Percentiles rank a stretch among this genome's conserved stretches.
These are phyloP conservation scores for Vimba vimba DNA, from an alignment of 2,113 vertebrate genomes.

Conservation along the genomic window DNA sequence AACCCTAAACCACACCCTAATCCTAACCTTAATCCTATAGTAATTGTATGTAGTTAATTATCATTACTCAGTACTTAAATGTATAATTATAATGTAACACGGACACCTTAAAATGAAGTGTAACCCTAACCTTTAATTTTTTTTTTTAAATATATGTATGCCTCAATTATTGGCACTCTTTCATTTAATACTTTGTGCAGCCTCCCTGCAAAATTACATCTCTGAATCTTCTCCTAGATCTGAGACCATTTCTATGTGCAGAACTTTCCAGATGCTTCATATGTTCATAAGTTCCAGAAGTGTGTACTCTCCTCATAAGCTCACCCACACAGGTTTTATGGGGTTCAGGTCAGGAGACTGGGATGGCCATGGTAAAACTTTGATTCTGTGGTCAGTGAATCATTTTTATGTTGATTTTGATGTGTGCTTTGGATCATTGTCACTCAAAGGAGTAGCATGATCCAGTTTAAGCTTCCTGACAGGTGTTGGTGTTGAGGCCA, in stretches of 20 bases:
- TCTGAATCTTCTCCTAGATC: background rate
- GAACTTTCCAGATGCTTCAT: background rate
- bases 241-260: background rate
- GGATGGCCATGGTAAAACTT: background rate
- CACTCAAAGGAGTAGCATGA: too few relatives aligned
- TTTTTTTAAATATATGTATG: too few relatives aligned
- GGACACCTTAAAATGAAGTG: too few relatives aligned
- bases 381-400: background rate
- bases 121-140: too few relatives aligned
- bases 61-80: too few relatives aligned
- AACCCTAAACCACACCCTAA: too few relatives aligned
- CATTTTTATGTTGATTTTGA: background rate
- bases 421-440: background rate
- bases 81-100: too few relatives aligned
- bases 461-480: background rate
- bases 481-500: background rate
- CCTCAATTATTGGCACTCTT: background rate
- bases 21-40: too few relatives aligned
- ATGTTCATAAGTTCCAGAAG: background rate
- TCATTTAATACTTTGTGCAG: background rate
- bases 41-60: too few relatives aligned
- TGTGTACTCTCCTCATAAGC: background rate
- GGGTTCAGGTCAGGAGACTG: background rate
- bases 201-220: background rate
- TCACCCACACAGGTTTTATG: slow-evolving; percentile 45